Evolutionary conservation across 2,888 invertebrate species (phyloP).

Genomic region (Fissipunctia ypsillon): DNA sequence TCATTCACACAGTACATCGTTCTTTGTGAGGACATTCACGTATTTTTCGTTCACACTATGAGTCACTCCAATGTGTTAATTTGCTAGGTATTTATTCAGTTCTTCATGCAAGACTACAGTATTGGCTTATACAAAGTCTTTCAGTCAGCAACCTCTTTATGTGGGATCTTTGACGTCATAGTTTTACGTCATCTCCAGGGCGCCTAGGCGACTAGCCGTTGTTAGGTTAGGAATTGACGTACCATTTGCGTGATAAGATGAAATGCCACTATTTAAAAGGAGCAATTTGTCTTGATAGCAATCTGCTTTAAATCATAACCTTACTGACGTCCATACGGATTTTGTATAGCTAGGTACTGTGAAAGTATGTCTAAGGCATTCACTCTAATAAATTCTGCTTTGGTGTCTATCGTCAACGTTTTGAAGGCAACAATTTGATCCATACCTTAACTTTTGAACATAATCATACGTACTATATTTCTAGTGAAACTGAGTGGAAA

Average conservation of each 20-base stretch:
- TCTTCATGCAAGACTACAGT: conserved; percentile 36
- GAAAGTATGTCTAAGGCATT: background rate
- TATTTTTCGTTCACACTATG: conserved; percentile 19
- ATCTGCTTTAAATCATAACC: background rate
- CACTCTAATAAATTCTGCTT: background rate
- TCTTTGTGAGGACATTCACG: background rate
- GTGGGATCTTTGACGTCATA: conserved; percentile 53
- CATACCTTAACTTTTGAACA: background rate
- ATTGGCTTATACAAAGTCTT: conserved; percentile 27
- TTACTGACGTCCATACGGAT: background rate
- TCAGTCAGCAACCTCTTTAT: conserved; percentile 37
- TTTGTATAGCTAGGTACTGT: background rate
- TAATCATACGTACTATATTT: background rate
- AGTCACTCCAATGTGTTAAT: conserved; percentile 41
- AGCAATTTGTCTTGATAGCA: background rate
- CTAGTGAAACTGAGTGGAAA: background rate
- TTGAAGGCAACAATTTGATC: background rate
- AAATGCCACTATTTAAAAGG: background rate
- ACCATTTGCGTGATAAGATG: conserved; percentile 16
- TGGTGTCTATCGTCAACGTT: background rate
- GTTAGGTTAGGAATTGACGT: conserved; percentile 25
- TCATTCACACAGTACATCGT: conserved; percentile 5
- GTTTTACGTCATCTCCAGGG: conserved; percentile 45
- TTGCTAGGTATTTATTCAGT: conserved; percentile 30
- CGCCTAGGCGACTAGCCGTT: conserved; percentile 36